Evolutionary conservation across 2,888 invertebrate species (phyloP), one percentile per base, ranked within the genome.

Genomic region (Ephialtes manifestator): DNA sequence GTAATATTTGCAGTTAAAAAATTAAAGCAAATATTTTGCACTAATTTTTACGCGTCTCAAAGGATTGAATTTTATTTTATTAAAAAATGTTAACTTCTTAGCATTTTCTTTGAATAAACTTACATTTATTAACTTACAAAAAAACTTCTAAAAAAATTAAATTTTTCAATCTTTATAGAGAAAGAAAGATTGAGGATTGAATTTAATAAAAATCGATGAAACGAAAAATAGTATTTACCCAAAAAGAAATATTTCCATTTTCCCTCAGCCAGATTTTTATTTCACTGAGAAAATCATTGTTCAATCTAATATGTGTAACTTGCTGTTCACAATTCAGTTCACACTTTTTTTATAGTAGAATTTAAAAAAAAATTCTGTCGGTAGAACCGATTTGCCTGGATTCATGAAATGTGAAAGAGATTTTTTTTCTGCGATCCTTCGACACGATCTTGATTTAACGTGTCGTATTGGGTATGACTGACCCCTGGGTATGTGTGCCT

Each of bases 361-460:
- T n/a, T 18, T n/a, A n/a, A 51, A 51, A 51, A 7, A n/a, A n/a
- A 51, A 51, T n/a, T 48, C 48, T n/a, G 18, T 18, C 53, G 24
- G 24, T 4, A 55, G 4, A 55, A 20, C 10, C 11, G 18, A 53
- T 53, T 53, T 20, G 53, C 11, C 3, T 11, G 58, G 13, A n/a
- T 3, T 18, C 4, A 13, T 24, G 28, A 58, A 55, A 28, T 58
- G 7, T 58, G 20, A 28, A 58, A 58, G 28, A 11, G 28, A 28
- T 58, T 63, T 65, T 43, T 39, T 63, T 63, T 63, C 31, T 63
- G 11, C 11, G 15, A 55, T 60, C 63, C 39, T 39, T 63, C 18
- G 35, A 55, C 24, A 11, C 55, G 24, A 43, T 65, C 65, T 35
- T 65, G 65, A 65, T 65, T 65, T 39, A 39, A 39, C 39, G 65